These are phyloP conservation scores for Saguinus imperator DNA, from an alignment of 2,113 vertebrate species.

Conservation along the genomic window DNA sequence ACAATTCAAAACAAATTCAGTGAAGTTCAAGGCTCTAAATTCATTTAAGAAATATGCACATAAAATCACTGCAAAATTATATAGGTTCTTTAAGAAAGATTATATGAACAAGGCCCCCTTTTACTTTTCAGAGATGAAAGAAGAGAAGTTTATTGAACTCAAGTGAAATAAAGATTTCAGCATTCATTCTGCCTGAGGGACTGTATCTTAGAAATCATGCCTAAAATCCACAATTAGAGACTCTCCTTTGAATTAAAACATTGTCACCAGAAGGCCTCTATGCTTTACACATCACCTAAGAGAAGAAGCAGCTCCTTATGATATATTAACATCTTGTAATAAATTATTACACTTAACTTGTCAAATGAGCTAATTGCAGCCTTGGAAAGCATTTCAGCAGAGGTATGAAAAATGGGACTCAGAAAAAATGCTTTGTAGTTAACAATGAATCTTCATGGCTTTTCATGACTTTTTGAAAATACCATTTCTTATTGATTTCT, in stretches of 20 bases:
- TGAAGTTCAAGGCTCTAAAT: not conserved
- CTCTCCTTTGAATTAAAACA: slow-evolving; percentile 51
- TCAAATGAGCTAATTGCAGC: slow-evolving; percentile 51
- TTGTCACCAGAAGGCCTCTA: not conserved
- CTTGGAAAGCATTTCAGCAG: not conserved
- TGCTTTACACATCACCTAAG: not conserved
- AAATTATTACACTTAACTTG: slow-evolving; percentile 49
- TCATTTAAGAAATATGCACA: slow-evolving; percentile 34
- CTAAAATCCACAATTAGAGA: slow-evolving; percentile 15
- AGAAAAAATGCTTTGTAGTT: not conserved
- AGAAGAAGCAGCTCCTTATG: not conserved
- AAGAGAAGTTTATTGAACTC: slow-evolving; percentile 36
- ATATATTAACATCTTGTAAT: slow-evolving; percentile 41
- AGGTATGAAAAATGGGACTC: not conserved
- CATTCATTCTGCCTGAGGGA: slow-evolving; percentile 47
- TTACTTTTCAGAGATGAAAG: slow-evolving; percentile 64
- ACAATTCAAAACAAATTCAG: slow-evolving; percentile 43
- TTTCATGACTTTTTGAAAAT: not conserved
- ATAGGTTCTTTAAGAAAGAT: slow-evolving; percentile 26
- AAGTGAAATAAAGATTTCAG: slow-evolving; percentile 42
- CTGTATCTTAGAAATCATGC: not conserved
- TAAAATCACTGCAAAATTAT: slow-evolving; percentile 47
- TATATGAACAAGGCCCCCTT: slow-evolving; percentile 1
- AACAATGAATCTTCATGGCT: not conserved
- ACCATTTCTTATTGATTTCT: not conserved